A percentile compares a stretch with the other conserved stretches of the same genome.
phyloP scores from a whole-genome alignment of 2,888 invertebrate species.

The Protodeltote pygarga region DNA sequence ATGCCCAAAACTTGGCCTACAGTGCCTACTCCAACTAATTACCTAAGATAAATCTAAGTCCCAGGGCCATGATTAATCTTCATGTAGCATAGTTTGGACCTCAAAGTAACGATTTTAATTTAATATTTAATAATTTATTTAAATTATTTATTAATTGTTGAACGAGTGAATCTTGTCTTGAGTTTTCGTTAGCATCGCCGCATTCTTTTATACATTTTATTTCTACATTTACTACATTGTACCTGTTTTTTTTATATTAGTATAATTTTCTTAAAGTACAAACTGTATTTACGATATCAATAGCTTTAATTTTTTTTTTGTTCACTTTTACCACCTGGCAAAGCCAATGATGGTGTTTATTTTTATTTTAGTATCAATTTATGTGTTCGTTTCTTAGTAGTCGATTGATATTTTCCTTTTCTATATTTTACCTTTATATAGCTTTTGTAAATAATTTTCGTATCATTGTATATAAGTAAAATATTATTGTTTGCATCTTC shows the following conservation, averaged over 20 bases:
- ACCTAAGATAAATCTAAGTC: constrained; percentile 65
- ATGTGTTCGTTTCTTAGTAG: constrained; percentile 67
- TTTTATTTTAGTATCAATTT: constrained; percentile 54
- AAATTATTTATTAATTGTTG: constrained; percentile 66
- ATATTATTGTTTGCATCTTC: constrained; percentile 78
- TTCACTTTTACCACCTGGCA: constrained; percentile 34
- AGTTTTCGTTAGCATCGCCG: constrained; percentile 62
- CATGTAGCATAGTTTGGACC: constrained; percentile 74
- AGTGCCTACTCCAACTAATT: constrained; percentile 87
- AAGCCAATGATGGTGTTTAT: constrained; percentile 33
- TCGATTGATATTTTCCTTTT: constrained; percentile 46
- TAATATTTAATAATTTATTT: constrained; percentile 82
- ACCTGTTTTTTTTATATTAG: constrained; percentile 72
- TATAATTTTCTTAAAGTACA: constrained; percentile 70
- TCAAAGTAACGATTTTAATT: constrained; percentile 77
- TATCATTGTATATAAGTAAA: constrained; percentile 76
- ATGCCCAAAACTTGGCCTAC: constrained; percentile 91
- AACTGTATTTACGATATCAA: constrained; percentile 62
- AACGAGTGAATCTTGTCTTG: constrained; percentile 77
- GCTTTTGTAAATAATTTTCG: constrained; percentile 83
- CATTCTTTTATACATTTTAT: constrained; percentile 36
- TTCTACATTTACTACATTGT: constrained; percentile 59
- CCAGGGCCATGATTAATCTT: constrained; percentile 49
- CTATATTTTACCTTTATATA: constrained; percentile 42
- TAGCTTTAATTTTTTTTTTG: constrained; percentile 71